Percentiles rank a stretch among this genome's conserved stretches.
Evolutionary conservation across 2,113 vertebrate species (phyloP).

Genomic region (Cromileptes altivelis): DNA sequence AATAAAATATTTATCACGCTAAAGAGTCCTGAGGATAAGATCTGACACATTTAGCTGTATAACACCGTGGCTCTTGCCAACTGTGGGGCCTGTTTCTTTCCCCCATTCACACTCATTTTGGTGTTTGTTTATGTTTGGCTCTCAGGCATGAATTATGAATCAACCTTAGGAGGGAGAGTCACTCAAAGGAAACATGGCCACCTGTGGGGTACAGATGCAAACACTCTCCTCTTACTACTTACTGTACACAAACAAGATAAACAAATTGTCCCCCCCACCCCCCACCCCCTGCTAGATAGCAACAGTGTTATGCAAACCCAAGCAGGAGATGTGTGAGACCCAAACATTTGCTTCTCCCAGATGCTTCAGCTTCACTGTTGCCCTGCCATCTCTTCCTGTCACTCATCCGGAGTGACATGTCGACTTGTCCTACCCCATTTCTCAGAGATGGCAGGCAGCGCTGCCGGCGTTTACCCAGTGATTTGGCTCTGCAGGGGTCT

Average conservation of each 20-base stretch:
- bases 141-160: conserved; percentile 75
- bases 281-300: conserved; percentile 26
- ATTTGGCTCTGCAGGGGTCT: conserved; percentile 72
- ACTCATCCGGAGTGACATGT: conserved; percentile 73
- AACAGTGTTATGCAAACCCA: conserved; percentile 31
- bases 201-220: conserved; percentile 60
- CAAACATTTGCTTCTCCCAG: conserved; percentile 61
- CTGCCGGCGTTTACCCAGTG: conserved; percentile 57
- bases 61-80: conserved; percentile 54
- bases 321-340: conserved; percentile 41
- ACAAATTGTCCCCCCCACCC: conserved; percentile 44
- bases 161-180: conserved; percentile 60
- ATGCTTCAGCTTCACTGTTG: conserved; percentile 41
- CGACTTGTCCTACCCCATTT: conserved; percentile 52
- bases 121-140: conserved; percentile 70
- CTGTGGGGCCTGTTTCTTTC: conserved; percentile 5
- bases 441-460: conserved; percentile 54
- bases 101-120: conserved; percentile 43
- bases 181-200: conserved; percentile 65
- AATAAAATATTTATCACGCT: conserved; percentile 78
- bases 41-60: conserved; percentile 77
- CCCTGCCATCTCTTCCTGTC: conserved; percentile 66
- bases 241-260: conserved; percentile 64
- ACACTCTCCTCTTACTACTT: conserved; percentile 23
- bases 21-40: conserved; percentile 73